A percentile compares a stretch with the other conserved stretches of the same genome.
Evolutionary conservation across 2,888 invertebrate species (phyloP).

Genomic region (Andricus curvator): DNA sequence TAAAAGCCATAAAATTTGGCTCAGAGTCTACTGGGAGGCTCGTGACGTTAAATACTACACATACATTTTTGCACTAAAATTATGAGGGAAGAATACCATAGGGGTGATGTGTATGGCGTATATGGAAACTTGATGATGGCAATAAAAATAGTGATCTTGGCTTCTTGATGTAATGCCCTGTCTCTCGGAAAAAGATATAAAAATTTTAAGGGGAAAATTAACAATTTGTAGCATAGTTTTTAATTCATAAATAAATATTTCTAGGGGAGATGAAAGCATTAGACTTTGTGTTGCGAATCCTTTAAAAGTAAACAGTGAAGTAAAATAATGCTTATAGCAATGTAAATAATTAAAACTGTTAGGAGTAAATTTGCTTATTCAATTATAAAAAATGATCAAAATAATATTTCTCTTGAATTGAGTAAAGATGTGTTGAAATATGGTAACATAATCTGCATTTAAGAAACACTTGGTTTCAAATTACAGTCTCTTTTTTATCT

Average conservation of each 20-base stretch:
- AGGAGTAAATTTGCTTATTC: too few relatives aligned
- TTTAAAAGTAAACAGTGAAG: not conserved
- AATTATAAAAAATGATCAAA: too few relatives aligned
- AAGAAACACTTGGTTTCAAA: conserved; percentile 6
- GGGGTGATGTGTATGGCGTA: conserved; percentile 27
- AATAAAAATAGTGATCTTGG: conserved; percentile 32
- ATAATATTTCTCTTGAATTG: not conserved
- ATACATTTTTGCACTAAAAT: conserved; percentile 25
- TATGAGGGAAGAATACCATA: conserved; percentile 32
- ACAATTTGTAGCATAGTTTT: not conserved
- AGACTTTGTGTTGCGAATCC: not conserved
- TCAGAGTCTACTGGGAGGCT: conserved; percentile 28
- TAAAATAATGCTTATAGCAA: not conserved
- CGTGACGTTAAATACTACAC: conserved; percentile 14
- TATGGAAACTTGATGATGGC: conserved; percentile 35
- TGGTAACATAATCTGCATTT: conserved; percentile 1
- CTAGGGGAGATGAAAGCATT: not conserved
- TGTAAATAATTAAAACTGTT: not conserved
- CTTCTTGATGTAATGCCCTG: conserved; percentile 24
- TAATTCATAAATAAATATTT: not conserved
- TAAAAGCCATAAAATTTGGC: conserved; percentile 39
- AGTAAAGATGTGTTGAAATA: conserved; percentile 11
- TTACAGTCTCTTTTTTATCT: conserved; percentile 5
- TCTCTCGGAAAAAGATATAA: not conserved
- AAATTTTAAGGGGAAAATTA: not conserved